These are phyloP conservation scores for Meteorus cinctellus DNA, from an alignment of 2,888 invertebrate species.

Conservation along the genomic window DNA sequence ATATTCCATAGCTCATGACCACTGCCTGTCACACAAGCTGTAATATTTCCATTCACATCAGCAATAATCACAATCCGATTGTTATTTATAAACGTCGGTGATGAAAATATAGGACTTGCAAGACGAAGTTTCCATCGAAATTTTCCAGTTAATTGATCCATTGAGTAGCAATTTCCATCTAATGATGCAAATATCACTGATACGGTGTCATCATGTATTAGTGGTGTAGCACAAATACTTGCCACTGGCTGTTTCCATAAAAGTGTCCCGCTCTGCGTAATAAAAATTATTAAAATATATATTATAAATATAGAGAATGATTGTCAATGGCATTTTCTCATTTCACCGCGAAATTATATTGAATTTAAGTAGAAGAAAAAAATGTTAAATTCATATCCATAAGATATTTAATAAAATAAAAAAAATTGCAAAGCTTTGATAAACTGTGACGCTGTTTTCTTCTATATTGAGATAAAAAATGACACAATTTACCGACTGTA, in stretches of 20 bases:
- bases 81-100: constrained; percentile 76
- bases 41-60: constrained; percentile 60
- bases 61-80: constrained; percentile 76
- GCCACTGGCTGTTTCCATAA: constrained; percentile 71
- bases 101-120: constrained; percentile 80
- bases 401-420: too few relatives aligned
- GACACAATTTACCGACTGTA: too few relatives aligned
- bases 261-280: constrained; percentile 73
- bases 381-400: too few relatives aligned
- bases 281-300: too few relatives aligned
- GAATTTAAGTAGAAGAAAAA: too few relatives aligned
- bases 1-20: constrained; percentile 55
- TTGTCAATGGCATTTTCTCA: too few relatives aligned
- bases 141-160: constrained; percentile 75
- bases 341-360: too few relatives aligned
- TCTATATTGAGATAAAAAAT: too few relatives aligned
- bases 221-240: constrained; percentile 75
- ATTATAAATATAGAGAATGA: too few relatives aligned
- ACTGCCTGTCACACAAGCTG: constrained; percentile 55
- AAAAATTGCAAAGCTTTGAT: too few relatives aligned
- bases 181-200: constrained; percentile 76
- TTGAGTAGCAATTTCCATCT: constrained; percentile 77
- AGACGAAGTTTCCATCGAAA: constrained; percentile 78
- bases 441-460: too few relatives aligned
- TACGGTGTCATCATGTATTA: constrained; percentile 59